A percentile compares a stretch with the other conserved stretches of the same genome.
These are phyloP conservation scores for Procambarus clarkii DNA, from an alignment of 1,140 invertebrate species.

Conservation along the genomic window DNA sequence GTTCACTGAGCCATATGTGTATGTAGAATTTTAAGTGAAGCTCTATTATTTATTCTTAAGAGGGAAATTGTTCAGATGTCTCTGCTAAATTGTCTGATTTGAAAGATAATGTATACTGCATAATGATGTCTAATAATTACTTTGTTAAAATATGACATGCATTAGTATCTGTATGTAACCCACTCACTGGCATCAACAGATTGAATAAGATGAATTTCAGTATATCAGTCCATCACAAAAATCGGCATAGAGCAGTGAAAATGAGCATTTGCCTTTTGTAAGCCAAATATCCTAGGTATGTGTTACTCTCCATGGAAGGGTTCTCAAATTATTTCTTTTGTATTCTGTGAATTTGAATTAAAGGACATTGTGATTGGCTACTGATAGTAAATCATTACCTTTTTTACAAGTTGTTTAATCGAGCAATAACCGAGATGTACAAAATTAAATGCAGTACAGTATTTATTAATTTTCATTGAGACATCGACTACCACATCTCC, in stretches of 20 bases:
- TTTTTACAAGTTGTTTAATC: not conserved
- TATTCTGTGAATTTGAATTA: constrained; percentile 1
- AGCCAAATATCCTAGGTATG: not conserved
- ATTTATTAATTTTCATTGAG: no score
- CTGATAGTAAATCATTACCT: not conserved
- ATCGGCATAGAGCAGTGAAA: not conserved
- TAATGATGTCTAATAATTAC: no score
- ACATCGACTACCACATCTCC: no score
- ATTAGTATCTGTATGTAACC: no score
- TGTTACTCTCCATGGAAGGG: not conserved
- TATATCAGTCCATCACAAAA: not conserved
- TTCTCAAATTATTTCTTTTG: not conserved
- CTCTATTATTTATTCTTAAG: not conserved
- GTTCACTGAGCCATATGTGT: not conserved
- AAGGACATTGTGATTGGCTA: not conserved
- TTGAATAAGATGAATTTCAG: no score
- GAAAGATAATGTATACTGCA: no score
- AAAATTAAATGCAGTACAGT: no score
- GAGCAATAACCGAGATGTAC: no score
- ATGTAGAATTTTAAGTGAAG: not conserved
- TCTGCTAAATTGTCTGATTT: no score
- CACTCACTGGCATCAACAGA: no score
- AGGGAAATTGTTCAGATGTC: not conserved
- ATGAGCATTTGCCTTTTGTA: not conserved
- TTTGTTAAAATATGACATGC: no score